phyloP scores from a whole-genome alignment of 2,113 vertebrate species.

The Chitala chitala region DNA sequence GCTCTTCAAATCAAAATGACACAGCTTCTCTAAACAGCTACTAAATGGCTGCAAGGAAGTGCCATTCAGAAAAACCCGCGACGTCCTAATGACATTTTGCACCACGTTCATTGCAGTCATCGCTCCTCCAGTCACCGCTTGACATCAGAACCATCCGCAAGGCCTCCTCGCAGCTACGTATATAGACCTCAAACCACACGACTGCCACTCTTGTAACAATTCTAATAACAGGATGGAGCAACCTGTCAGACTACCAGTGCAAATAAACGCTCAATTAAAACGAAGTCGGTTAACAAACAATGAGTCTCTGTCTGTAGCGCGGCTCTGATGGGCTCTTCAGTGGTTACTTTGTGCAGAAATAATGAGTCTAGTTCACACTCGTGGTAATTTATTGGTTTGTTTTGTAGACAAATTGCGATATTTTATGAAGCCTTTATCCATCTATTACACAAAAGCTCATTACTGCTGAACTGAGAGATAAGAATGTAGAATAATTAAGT shows the following conservation, averaged over 20 bases:
- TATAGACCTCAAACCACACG: neutral
- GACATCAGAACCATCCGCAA: too few relatives aligned
- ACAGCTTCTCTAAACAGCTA: too few relatives aligned
- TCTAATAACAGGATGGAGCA: neutral
- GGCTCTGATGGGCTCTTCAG: neutral
- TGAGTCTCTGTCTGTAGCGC: neutral
- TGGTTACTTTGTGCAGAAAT: neutral
- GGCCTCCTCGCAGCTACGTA: too few relatives aligned
- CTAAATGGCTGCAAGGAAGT: too few relatives aligned
- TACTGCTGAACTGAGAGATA: neutral
- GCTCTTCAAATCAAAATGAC: too few relatives aligned
- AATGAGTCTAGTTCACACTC: neutral
- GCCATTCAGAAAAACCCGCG: too few relatives aligned
- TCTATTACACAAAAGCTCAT: conserved; percentile 14
- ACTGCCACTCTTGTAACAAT: conserved; percentile 5
- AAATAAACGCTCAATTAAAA: conserved; percentile 9
- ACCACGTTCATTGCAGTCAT: too few relatives aligned
- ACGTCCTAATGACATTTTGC: too few relatives aligned
- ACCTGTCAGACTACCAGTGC: neutral
- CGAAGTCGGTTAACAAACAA: neutral
- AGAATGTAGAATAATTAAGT: conserved; percentile 15
- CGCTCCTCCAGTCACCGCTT: too few relatives aligned
- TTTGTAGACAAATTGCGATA: conserved; percentile 8
- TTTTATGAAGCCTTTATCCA: conserved; percentile 19
- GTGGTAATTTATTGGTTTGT: neutral